Evolutionary conservation across 2,113 vertebrate genomes (phyloP), one percentile per base, ranked within the genome.

Genomic region (Azemiops feae): DNA sequence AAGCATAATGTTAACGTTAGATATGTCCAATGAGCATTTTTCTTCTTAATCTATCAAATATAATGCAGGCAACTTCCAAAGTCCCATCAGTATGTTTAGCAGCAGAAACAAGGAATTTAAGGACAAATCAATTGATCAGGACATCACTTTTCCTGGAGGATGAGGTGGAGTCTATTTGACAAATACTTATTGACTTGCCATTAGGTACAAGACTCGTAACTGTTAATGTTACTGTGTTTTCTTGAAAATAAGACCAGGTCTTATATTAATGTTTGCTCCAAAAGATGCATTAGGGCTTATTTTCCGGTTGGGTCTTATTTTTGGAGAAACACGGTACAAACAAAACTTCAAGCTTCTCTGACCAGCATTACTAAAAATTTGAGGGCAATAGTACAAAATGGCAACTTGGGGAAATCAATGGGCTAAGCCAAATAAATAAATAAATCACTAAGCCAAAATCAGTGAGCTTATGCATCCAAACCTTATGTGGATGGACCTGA

Each of bases 41-140:
- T 43, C 91, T 69, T 81, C 81, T 94, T 81, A 91, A 43, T 30
- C 92, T 94, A 52, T 94, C 93, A 92, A 5, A 85, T 85, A 89
- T 86, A 88, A 92, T 39, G 5, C 23, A 0, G 11, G 64, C 34
- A 30, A 23, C 92, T 87, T 60, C 64, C 90, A 30, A 43, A 58
- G 27, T 53, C 34, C 74, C 74, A 81, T 81, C 53, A 53, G 27
- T 87, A 50, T 9, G 27, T 87, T 87, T 87, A 34, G 52, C 53
- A 88, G n/a, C 52, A 87, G 12, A 50, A 85, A 20, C 43, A 43
- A 57, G 30, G 7, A 43, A 47, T 34, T 64, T 30, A 89, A 89
- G 43, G 43, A 89, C 43, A 60, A 60, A 52, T 12, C 23, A 52
- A 52, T 23, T 12, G 20, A 74, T 74, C 12, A 52, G 20, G 8